Percentiles rank a stretch among this genome's conserved stretches.
These are phyloP conservation scores for Callopanchax toddi DNA, from an alignment of 2,113 vertebrate species.

Conservation along the genomic window DNA sequence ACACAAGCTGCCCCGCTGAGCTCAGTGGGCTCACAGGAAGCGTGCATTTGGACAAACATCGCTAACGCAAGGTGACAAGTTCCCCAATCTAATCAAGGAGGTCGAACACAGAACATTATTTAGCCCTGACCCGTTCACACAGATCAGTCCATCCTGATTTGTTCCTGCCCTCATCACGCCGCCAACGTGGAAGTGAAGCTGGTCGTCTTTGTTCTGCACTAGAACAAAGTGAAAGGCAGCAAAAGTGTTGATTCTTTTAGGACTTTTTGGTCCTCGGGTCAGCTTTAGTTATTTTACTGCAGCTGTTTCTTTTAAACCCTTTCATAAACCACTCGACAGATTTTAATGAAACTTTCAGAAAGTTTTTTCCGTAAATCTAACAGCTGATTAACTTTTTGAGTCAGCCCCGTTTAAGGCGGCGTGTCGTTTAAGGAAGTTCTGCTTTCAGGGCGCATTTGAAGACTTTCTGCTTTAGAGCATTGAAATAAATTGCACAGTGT, in stretches of 20 bases:
- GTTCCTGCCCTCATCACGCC: not conserved
- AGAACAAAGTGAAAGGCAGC: constrained; percentile 4
- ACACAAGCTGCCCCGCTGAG: constrained; percentile 19
- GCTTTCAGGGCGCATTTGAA: not conserved
- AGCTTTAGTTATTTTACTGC: constrained; percentile 18
- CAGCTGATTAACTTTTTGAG: too few relatives aligned
- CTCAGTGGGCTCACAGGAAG: constrained; percentile 7
- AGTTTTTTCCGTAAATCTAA: too few relatives aligned
- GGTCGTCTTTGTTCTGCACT: constrained; percentile 2
- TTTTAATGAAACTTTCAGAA: too few relatives aligned
- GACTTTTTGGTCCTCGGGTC: constrained; percentile 12
- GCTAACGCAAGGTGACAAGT: constrained; percentile 24
- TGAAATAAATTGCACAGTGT: too few relatives aligned
- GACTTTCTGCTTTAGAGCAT: not conserved
- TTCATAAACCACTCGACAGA: too few relatives aligned
- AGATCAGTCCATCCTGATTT: constrained; percentile 17
- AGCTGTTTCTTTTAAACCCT: constrained; percentile 14
- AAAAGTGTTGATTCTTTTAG: constrained; percentile 13
- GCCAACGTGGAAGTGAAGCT: not conserved
- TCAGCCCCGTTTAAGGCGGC: too few relatives aligned
- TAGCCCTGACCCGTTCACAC: constrained; percentile 8
- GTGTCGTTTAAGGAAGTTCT: not conserved
- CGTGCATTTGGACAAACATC: constrained; percentile 6
- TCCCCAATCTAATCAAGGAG: constrained; percentile 40
- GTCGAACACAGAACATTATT: constrained; percentile 5